Percentiles rank a stretch among this genome's conserved stretches.
phyloP scores from a whole-genome alignment of 2,797 vertebrate species.

The Enoplosus armatus region DNA sequence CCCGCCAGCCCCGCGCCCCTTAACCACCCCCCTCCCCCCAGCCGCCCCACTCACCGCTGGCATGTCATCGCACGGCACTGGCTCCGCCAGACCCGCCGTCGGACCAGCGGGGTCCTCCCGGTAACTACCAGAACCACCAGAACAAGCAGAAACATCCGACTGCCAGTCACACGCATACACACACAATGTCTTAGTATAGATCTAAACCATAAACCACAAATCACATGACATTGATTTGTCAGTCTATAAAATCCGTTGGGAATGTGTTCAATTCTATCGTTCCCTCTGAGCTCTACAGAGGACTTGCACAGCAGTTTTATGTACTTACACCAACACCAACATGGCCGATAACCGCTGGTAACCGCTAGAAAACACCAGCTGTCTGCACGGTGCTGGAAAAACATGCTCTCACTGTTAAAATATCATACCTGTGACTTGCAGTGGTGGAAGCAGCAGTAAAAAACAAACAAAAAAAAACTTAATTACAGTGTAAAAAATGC shows the following conservation, averaged over 20 bases:
- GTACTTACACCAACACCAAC: background rate
- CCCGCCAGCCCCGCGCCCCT: slow-evolving; percentile 62
- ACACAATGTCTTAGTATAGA: background rate
- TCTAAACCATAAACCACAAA: background rate
- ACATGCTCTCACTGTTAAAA: background rate
- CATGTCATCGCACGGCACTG: slow-evolving; percentile 87
- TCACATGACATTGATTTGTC: background rate
- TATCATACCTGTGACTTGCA: background rate
- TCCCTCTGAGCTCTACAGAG: background rate
- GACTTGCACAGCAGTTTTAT: background rate
- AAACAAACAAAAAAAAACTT: background rate
- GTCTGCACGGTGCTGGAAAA: background rate
- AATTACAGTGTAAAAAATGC: no score
- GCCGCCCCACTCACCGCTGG: slow-evolving; percentile 85
- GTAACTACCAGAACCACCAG: slow-evolving; percentile 81
- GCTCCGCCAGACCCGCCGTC: slow-evolving; percentile 86
- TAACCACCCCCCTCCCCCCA: slow-evolving; percentile 74
- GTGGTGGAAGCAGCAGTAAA: background rate
- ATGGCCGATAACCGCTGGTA: no score
- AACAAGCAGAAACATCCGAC: slow-evolving; percentile 49
- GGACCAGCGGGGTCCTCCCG: slow-evolving; percentile 84
- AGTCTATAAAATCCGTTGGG: background rate
- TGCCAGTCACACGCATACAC: slow-evolving; percentile 32
- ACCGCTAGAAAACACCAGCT: background rate
- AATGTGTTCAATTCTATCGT: background rate